Conservation (phyloP, 2,797 vertebrate genomes). For the Lemur catta region DNA sequence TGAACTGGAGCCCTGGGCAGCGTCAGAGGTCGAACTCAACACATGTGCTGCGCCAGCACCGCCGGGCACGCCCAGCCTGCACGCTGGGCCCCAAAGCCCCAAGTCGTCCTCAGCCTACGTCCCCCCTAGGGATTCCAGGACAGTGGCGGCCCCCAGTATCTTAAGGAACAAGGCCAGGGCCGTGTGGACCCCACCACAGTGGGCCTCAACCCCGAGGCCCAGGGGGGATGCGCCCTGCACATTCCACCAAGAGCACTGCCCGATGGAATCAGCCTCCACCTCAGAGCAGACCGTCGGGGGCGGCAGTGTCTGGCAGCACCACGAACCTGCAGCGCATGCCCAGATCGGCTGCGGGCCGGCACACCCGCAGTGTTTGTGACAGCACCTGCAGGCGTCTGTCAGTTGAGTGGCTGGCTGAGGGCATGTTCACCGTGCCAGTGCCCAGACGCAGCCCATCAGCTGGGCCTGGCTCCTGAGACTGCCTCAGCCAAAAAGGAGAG, state of each 20-base stretch:
- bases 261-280: fast-evolving
- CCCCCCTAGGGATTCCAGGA: not conserved
- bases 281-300: fast-evolving
- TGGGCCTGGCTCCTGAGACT: not conserved
- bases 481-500: not conserved
- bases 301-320: not conserved
- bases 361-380: fast-evolving
- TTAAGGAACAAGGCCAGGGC: fast-evolving
- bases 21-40: not conserved
- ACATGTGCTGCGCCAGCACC: fast-evolving
- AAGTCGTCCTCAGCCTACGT: fast-evolving
- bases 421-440: not conserved
- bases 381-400: not conserved
- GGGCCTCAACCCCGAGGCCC: not conserved
- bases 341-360: fast-evolving
- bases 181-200: fast-evolving
- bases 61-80: not conserved
- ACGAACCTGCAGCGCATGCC: too few relatives aligned
- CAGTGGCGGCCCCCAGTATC: not conserved
- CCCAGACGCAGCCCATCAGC: not conserved
- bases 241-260: fast-evolving
- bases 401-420: not conserved
- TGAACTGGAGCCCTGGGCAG: not conserved
- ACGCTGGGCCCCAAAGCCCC: not conserved
- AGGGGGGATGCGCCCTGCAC: fast-evolving